phyloP scores from a whole-genome alignment of 2,888 invertebrate species.

The Salpingus planirostris region DNA sequence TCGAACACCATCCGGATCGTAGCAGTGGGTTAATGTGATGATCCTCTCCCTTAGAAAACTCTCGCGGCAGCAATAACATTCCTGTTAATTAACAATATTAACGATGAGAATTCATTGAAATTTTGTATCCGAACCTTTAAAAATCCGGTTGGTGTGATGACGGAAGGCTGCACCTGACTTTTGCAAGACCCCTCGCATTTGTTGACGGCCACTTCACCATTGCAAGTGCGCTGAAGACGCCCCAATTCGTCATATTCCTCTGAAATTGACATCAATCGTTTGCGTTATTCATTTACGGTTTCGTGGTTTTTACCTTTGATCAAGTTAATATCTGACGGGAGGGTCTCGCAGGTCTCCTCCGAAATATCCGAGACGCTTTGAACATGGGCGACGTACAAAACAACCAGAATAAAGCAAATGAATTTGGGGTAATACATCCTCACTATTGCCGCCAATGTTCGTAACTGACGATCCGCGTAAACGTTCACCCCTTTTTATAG shows the following conservation, averaged over 20 bases:
- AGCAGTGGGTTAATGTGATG: constrained; percentile 75
- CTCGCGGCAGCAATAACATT: constrained; percentile 88
- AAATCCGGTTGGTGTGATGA: constrained; percentile 81
- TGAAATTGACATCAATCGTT: constrained; percentile 34
- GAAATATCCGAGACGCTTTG: constrained; percentile 30
- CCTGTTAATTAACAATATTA: constrained; percentile 45
- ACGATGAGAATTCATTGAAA: constrained; percentile 1
- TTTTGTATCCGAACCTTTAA: constrained; percentile 55
- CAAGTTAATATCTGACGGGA: constrained; percentile 78
- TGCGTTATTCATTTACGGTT: background rate
- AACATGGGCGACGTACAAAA: constrained; percentile 21
- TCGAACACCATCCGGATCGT: constrained; percentile 76
- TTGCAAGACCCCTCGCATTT: constrained; percentile 91
- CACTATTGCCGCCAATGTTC: constrained; percentile 4
- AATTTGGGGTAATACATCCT: constrained; percentile 11
- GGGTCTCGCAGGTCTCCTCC: constrained; percentile 77
- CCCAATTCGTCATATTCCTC: constrained; percentile 86
- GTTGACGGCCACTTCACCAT: constrained; percentile 80
- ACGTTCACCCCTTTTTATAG: too few relatives aligned
- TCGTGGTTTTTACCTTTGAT: constrained; percentile 73
- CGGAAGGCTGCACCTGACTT: constrained; percentile 87
- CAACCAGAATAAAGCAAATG: constrained; percentile 9
- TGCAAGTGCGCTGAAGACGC: constrained; percentile 76
- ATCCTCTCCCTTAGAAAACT: constrained; percentile 73
- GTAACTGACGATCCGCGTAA: too few relatives aligned